Conservation (phyloP, 2,797 vertebrate species). For the Poecilia gillii region DNA sequence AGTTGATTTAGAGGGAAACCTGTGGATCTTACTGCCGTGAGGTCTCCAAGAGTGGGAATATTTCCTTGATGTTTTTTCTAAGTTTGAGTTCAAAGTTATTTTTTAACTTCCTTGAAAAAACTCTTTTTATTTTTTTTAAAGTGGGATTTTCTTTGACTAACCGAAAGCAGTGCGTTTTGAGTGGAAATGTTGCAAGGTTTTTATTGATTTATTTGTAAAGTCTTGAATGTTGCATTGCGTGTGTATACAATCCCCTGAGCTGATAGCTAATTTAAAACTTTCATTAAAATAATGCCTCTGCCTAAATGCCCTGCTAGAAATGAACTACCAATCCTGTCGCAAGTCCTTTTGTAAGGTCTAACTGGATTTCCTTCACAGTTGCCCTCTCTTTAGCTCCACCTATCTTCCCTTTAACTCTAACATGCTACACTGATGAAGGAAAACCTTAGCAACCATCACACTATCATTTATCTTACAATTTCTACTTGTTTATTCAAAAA, state of each 20-base stretch:
- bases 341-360: background rate
- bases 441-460: background rate
- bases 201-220: background rate
- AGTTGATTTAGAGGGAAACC: constrained; percentile 32
- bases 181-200: background rate
- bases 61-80: constrained; percentile 18
- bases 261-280: background rate
- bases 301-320: background rate
- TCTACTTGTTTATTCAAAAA: background rate
- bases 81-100: background rate
- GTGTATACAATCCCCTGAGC: background rate
- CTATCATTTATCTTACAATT: background rate
- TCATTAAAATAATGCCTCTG: background rate
- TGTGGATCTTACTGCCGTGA: constrained; percentile 19
- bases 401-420: background rate
- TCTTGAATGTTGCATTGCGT: background rate
- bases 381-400: background rate
- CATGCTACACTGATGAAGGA: background rate
- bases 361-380: background rate
- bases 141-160: background rate
- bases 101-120: background rate
- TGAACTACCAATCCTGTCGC: background rate
- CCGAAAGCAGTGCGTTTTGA: background rate
- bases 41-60: constrained; percentile 20
- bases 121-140: background rate